phyloP scores from a whole-genome alignment of 2,888 invertebrate genomes.

The Coleophora flavipennella region DNA sequence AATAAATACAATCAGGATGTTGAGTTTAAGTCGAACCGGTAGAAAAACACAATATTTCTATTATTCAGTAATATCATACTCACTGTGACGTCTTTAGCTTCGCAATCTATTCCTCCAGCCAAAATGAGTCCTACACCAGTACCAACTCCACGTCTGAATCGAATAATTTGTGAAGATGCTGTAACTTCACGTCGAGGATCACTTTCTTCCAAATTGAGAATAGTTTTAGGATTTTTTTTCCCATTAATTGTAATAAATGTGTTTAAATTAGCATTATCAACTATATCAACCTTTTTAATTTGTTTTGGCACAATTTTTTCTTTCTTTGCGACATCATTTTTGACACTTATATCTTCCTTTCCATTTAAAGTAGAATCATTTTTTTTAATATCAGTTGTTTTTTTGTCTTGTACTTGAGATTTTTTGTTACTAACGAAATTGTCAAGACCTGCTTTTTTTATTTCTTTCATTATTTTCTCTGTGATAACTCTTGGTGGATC shows the following conservation, averaged over 20 bases:
- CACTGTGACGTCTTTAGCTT: conserved; percentile 92
- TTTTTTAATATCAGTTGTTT: conserved; percentile 17
- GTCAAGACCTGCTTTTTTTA: conserved; percentile 45
- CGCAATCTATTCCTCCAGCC: conserved; percentile 92
- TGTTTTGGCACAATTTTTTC: conserved; percentile 13
- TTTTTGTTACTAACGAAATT: conserved; percentile 29
- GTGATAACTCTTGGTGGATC: conserved; percentile 44
- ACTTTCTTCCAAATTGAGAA: conserved; percentile 25
- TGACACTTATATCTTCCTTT: conserved; percentile 25
- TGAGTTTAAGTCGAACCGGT: not conserved
- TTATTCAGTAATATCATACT: conserved; percentile 28
- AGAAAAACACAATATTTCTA: not conserved
- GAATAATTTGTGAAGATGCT: conserved; percentile 38
- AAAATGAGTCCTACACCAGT: conserved; percentile 89
- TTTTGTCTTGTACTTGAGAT: conserved; percentile 23
- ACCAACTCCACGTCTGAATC: conserved; percentile 50
- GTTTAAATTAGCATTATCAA: conserved; percentile 14
- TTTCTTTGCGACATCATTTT: conserved; percentile 16
- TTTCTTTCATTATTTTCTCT: conserved; percentile 50
- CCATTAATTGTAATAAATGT: conserved; percentile 16
- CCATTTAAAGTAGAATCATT: conserved; percentile 20
- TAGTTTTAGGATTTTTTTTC: conserved; percentile 21
- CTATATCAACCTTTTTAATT: conserved; percentile 17
- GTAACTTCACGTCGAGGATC: conserved; percentile 26
- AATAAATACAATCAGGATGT: conserved; percentile 13